Evolutionary conservation across 2,113 vertebrate species (phyloP).

Genomic region (Amia ocellicauda): DNA sequence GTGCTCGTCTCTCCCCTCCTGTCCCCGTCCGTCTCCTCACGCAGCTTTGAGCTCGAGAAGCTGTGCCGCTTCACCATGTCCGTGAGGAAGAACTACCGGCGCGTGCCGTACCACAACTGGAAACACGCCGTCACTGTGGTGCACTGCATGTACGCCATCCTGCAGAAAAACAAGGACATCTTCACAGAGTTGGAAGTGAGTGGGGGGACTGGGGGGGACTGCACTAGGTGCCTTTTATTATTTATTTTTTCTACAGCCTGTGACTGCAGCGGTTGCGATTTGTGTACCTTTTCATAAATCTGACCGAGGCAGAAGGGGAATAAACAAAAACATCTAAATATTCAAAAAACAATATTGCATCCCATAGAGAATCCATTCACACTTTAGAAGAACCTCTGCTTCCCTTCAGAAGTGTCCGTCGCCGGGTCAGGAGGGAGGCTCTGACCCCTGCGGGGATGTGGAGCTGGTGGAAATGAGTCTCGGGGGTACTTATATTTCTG

Average conservation of each 20-base stretch:
- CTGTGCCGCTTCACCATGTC: constrained; percentile 97
- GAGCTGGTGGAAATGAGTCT: neutral
- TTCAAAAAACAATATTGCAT: no score
- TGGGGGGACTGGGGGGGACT: neutral
- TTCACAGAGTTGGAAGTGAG: constrained; percentile 94
- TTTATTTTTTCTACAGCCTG: no score
- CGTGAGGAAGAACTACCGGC: constrained; percentile 94
- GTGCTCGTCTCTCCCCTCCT: constrained; percentile 6
- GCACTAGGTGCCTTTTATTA: no score
- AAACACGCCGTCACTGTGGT: constrained; percentile 93
- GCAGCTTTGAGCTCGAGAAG: constrained; percentile 94
- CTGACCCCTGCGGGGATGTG: no score
- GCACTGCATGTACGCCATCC: constrained; percentile 95
- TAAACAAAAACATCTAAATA: no score
- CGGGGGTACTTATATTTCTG: neutral
- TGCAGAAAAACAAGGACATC: constrained; percentile 80
- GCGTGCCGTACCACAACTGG: constrained; percentile 99
- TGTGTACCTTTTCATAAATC: no score
- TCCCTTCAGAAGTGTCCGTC: no score
- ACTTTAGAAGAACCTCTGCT: no score
- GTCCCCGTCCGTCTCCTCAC: constrained; percentile 14
- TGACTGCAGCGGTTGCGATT: no score
- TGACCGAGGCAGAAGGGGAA: no score
- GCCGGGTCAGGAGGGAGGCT: no score
- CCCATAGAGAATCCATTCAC: no score